A percentile compares a stretch with the other conserved stretches of the same genome.
Conservation (phyloP, 2,888 invertebrate genomes). For the Petrophora chlorosata region DNA sequence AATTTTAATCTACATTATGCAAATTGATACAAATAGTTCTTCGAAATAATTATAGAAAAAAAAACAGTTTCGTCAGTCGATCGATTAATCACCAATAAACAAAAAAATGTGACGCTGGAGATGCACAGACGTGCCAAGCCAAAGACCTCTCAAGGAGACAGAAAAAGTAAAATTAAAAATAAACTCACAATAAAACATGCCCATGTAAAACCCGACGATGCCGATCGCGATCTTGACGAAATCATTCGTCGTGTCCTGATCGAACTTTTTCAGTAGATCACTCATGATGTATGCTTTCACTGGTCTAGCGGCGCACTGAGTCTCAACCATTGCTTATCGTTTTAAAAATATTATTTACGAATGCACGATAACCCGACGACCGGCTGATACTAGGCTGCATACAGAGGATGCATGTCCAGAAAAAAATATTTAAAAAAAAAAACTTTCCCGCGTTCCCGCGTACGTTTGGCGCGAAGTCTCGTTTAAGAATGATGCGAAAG, state of each 20-base stretch:
- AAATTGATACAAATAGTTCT: too few species aligned
- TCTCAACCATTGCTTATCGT: constrained; percentile 64
- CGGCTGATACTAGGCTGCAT: constrained; percentile 59
- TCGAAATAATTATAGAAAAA: too few species aligned
- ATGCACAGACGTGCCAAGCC: too few species aligned
- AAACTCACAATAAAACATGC: constrained; percentile 71
- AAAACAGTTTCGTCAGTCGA: too few species aligned
- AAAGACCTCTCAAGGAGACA: neutral
- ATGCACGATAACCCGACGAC: constrained; percentile 74
- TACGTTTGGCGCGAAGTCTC: constrained; percentile 49
- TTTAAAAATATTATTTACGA: constrained; percentile 48
- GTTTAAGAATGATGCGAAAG: constrained; percentile 47
- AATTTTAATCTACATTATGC: too few species aligned
- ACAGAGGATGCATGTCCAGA: constrained; percentile 48
- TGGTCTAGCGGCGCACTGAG: constrained; percentile 66
- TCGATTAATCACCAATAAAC: too few species aligned
- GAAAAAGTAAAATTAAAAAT: constrained; percentile 27
- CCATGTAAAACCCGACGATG: constrained; percentile 69
- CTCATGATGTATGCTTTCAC: constrained; percentile 79
- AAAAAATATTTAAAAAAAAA: constrained; percentile 39
- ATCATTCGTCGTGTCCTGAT: constrained; percentile 67
- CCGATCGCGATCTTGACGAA: constrained; percentile 65
- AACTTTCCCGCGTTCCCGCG: constrained; percentile 49
- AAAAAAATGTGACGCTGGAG: too few species aligned
- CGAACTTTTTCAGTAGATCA: constrained; percentile 72